Conservation (phyloP, 2,888 invertebrate species). For the Venusia cambrica region DNA sequence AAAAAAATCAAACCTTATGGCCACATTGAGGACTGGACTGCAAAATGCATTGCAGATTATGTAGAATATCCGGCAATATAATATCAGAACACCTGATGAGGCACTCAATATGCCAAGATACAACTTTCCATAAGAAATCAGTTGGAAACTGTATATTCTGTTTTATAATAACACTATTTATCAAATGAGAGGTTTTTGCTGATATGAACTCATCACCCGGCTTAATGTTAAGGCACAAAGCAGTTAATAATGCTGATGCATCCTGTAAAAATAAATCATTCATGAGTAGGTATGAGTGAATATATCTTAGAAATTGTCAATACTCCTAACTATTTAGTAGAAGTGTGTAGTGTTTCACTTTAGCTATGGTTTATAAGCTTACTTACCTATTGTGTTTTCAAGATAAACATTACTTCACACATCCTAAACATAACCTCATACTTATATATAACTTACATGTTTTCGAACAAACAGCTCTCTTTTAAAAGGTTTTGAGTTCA, state of each 20-base stretch:
- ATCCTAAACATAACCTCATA: constrained; percentile 35
- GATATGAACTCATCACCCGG: constrained; percentile 77
- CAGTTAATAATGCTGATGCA: constrained; percentile 51
- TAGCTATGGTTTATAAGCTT: no score
- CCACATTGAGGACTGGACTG: constrained; percentile 48
- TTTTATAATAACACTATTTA: constrained; percentile 75
- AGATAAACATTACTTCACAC: no score
- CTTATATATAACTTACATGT: constrained; percentile 57
- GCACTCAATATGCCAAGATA: constrained; percentile 70
- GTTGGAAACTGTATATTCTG: constrained; percentile 70
- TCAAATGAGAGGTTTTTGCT: constrained; percentile 80
- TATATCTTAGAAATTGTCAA: no score
- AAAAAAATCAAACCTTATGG: constrained; percentile 42
- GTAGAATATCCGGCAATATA: constrained; percentile 63
- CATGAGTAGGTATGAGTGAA: no score
- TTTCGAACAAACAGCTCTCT: constrained; percentile 61
- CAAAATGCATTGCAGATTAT: constrained; percentile 64
- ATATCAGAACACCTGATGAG: constrained; percentile 61
- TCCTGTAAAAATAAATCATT: constrained; percentile 49
- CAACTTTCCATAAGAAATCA: constrained; percentile 51
- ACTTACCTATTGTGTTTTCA: no score
- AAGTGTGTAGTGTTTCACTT: no score
- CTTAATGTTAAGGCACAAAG: constrained; percentile 56
- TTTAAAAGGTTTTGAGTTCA: constrained; percentile 83
- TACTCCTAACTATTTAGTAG: no score